Conservation (phyloP, 2,113 vertebrate genomes). For the Eulemur macaco region DNA sequence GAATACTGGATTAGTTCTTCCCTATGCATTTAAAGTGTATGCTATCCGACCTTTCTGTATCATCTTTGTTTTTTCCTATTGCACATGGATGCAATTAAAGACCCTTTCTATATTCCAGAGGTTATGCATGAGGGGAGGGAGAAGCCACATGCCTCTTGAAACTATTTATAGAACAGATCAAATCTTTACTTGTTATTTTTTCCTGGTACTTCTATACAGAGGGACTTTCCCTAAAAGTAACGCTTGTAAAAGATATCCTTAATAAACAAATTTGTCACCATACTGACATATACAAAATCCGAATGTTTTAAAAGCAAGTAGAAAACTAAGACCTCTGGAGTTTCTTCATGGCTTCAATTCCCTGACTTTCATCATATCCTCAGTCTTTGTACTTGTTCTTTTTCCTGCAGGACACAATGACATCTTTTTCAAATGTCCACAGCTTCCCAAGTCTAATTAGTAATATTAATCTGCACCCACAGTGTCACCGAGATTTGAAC, state of each 20-base stretch:
- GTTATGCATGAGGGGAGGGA: not conserved
- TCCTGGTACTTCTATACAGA: not conserved
- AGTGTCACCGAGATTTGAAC: not conserved
- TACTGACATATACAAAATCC: not conserved
- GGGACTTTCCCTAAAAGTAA: not conserved
- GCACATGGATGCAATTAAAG: not conserved
- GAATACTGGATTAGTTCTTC: not conserved
- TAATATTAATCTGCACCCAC: constrained; percentile 39
- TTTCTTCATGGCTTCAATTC: not conserved
- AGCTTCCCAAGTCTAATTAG: constrained; percentile 9
- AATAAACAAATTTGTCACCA: not conserved
- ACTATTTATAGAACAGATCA: not conserved
- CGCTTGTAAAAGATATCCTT: not conserved
- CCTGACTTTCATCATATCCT: not conserved
- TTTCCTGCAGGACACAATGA: not conserved
- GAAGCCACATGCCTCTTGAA: not conserved
- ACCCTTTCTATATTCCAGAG: not conserved
- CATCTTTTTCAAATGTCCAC: not conserved
- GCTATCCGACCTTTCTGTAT: not conserved
- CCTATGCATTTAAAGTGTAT: not conserved
- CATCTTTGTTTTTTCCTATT: not conserved
- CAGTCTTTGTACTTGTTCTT: not conserved
- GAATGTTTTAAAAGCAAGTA: not conserved
- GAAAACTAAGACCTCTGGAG: not conserved
- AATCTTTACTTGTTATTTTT: not conserved